phyloP scores from a whole-genome alignment of 2,113 vertebrate species.

The Taxidea taxus region DNA sequence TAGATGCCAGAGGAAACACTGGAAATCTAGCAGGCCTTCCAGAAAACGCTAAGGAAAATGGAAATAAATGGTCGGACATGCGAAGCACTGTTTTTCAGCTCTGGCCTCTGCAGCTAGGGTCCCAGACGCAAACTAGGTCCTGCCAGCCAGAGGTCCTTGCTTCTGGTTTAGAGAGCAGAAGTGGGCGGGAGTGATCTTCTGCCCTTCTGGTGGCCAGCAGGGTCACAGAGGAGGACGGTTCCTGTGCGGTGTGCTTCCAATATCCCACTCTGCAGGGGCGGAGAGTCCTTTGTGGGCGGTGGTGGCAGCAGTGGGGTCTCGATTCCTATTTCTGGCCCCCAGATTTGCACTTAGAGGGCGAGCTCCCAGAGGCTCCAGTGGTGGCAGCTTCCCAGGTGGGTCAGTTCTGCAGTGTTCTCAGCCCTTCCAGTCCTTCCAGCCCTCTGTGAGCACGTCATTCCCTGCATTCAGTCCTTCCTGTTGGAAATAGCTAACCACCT shows the following conservation, averaged over 20 bases:
- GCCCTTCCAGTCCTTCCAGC: neutral
- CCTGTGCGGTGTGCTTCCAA: accelerated
- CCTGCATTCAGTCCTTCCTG: neutral
- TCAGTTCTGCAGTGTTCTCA: neutral
- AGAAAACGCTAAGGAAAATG: neutral
- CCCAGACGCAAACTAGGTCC: neutral
- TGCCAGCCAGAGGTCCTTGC: accelerated
- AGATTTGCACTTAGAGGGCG: too few species aligned
- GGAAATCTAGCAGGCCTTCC: neutral
- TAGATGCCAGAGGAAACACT: neutral
- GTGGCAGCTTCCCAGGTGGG: neutral
- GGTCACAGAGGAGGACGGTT: neutral
- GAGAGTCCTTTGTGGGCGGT: too few species aligned
- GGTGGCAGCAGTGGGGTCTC: neutral
- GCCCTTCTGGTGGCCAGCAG: neutral
- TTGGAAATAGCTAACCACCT: neutral
- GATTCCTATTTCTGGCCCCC: too few species aligned
- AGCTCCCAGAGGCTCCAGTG: neutral
- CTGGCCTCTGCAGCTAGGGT: neutral
- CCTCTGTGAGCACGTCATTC: neutral
- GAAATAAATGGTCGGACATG: neutral
- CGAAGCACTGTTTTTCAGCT: too few species aligned
- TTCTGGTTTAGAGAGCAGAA: neutral
- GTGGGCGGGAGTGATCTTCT: too few species aligned
- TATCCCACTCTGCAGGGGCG: neutral